Evolutionary conservation across 2,797 vertebrate genomes (phyloP).

Genomic region (Phaenicophaeus curvirostris): DNA sequence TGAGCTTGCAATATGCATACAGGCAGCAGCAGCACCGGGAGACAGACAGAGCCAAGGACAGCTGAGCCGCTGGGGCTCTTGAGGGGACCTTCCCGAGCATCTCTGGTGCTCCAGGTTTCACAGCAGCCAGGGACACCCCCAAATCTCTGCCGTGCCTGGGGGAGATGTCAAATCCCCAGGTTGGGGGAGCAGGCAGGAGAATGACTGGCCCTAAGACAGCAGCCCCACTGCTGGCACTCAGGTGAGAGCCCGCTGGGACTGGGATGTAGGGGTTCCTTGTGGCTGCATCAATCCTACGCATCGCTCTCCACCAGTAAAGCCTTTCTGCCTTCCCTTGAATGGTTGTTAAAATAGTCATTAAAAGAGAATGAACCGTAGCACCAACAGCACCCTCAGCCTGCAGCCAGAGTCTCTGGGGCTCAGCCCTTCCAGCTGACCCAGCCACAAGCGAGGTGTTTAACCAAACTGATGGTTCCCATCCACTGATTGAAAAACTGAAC

Average conservation of each 20-base stretch:
- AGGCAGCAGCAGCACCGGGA: constrained; percentile 52
- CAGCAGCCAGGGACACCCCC: neutral
- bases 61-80: neutral
- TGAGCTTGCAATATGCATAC: constrained; percentile 66
- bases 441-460: neutral
- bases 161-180: fast-evolving
- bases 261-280: fast-evolving
- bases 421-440: neutral
- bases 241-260: fast-evolving
- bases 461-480: neutral
- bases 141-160: fast-evolving
- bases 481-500: neutral
- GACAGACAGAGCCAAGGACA: constrained; percentile 23
- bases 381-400: fast-evolving
- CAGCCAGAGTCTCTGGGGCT: neutral
- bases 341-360: fast-evolving
- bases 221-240: fast-evolving
- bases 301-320: neutral
- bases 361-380: fast-evolving
- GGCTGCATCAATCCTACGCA: fast-evolving
- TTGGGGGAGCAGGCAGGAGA: neutral
- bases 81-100: neutral
- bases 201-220: fast-evolving
- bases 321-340: fast-evolving
- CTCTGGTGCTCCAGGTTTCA: neutral